Evolutionary conservation across 2,113 vertebrate species (phyloP).

Genomic region (Arenaria interpres): DNA sequence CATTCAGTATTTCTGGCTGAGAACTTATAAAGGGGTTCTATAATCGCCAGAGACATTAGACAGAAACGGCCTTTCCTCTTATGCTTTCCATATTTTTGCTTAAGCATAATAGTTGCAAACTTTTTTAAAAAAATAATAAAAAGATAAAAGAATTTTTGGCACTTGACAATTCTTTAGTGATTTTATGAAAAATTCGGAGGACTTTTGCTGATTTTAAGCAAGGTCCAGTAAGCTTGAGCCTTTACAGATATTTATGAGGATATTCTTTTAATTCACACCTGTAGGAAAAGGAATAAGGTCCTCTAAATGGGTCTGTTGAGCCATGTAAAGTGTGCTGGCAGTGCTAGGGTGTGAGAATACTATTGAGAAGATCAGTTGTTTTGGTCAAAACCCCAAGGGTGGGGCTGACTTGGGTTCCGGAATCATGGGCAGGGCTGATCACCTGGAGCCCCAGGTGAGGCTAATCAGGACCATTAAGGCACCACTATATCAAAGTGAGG

Average conservation of each 20-base stretch:
- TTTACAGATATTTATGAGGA: neutral
- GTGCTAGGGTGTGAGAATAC: neutral
- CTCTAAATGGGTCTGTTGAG: neutral
- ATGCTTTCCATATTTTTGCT: neutral
- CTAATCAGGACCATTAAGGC: neutral
- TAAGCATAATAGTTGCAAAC: neutral
- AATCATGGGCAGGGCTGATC: neutral
- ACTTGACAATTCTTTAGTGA: neutral
- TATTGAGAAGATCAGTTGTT: neutral
- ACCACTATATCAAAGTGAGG: neutral
- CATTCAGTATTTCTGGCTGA: neutral
- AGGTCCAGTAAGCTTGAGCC: neutral
- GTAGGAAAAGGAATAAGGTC: neutral
- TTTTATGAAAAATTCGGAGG: neutral
- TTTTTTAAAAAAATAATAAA: neutral
- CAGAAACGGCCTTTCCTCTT: neutral
- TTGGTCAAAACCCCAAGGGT: neutral
- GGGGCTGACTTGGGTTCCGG: rapidly evolving
- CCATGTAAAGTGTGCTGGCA: neutral
- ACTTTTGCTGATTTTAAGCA: neutral
- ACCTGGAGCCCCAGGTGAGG: neutral
- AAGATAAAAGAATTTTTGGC: neutral
- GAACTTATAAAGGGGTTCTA: neutral
- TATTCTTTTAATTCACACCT: neutral
- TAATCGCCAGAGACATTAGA: neutral